Evolutionary conservation across 2,113 vertebrate genomes (phyloP).

Genomic region (Nannospalax galili): DNA sequence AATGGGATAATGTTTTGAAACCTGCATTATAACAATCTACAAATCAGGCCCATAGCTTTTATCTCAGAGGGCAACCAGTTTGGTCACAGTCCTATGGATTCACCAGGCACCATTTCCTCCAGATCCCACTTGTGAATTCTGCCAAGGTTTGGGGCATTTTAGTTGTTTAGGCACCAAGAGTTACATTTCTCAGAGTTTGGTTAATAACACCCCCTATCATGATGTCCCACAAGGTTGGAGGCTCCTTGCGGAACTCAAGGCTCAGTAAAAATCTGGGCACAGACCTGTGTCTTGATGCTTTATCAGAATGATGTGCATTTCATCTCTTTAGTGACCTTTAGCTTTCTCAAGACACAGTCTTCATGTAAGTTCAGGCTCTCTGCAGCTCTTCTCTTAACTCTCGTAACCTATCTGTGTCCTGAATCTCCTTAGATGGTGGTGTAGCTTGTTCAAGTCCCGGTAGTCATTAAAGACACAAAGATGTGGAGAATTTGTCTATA

Average conservation of each 20-base stretch:
- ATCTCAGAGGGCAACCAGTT: background rate
- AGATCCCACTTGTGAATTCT: too few relatives aligned
- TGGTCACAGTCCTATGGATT: background rate
- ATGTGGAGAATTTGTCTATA: background rate
- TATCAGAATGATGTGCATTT: too few relatives aligned
- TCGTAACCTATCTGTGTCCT: background rate
- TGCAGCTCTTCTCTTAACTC: background rate
- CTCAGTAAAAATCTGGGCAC: background rate
- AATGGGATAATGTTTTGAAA: background rate
- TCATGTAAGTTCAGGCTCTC: too few relatives aligned
- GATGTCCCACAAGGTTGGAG: background rate
- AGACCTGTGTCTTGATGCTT: background rate
- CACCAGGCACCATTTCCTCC: fast-evolving
- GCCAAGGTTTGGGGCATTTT: background rate
- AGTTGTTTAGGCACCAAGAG: too few relatives aligned
- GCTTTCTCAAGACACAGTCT: background rate
- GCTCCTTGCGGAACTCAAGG: background rate
- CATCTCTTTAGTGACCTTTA: background rate
- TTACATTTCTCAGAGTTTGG: background rate
- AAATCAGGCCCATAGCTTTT: background rate
- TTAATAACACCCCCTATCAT: background rate
- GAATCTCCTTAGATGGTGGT: background rate
- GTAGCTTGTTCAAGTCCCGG: too few relatives aligned
- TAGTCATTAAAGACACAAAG: background rate
- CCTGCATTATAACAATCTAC: background rate